phyloP scores from a whole-genome alignment of 2,113 vertebrate species.

The Hydrolagus affinis region DNA sequence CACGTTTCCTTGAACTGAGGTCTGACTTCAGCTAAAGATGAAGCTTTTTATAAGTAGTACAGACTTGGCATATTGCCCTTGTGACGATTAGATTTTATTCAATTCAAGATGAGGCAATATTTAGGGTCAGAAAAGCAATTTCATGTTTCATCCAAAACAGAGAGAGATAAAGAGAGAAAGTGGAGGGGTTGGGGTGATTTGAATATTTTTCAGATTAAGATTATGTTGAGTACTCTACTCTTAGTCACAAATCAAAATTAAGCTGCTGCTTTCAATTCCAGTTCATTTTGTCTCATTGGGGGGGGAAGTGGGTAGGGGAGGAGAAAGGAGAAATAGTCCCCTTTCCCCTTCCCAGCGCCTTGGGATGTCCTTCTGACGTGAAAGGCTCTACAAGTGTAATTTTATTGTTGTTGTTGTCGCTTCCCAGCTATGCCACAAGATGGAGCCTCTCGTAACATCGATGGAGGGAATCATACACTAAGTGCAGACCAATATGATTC shows the following conservation, averaged over 20 bases:
- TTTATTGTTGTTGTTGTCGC: no score
- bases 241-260: background rate
- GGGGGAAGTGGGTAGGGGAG: no score
- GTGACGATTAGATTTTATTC: background rate
- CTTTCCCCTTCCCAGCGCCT: no score
- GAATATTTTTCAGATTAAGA: background rate
- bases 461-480: no score
- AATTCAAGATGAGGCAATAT: background rate
- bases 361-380: no score
- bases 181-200: background rate
- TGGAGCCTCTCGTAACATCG: no score
- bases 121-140: background rate
- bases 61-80: background rate
- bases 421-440: no score
- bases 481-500: no score
- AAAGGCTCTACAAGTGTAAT: no score
- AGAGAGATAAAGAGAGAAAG: background rate
- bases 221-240: background rate
- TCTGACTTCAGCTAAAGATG: background rate
- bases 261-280: background rate
- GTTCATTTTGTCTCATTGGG: background rate
- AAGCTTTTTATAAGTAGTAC: background rate
- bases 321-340: no score
- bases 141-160: background rate
- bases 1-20: background rate